Percentiles rank a stretch among this genome's conserved stretches.
Conservation (phyloP, 2,113 vertebrate genomes). For the Engraulis encrasicolus region DNA sequence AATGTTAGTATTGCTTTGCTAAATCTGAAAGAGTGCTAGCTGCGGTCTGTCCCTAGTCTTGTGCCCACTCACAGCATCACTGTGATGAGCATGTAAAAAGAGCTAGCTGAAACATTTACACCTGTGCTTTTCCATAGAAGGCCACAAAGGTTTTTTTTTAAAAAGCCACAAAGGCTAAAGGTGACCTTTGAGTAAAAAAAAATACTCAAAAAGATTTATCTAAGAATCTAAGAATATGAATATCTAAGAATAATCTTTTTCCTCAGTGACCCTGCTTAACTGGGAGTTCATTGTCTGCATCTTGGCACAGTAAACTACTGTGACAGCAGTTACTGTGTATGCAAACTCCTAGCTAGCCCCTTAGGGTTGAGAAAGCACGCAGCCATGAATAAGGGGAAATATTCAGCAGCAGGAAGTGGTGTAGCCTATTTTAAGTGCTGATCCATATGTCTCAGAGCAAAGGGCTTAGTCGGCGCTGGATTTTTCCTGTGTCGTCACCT, state of each 20-base stretch:
- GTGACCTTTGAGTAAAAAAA: no score
- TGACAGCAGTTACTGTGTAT: background rate
- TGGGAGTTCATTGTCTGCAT: background rate
- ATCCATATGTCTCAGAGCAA: background rate
- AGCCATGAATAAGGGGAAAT: background rate
- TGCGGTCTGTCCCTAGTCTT: background rate
- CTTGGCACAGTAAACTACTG: background rate
- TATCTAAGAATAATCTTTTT: no score
- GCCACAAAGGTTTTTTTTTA: no score
- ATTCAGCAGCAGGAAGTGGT: background rate
- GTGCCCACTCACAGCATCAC: background rate
- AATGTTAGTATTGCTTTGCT: no score
- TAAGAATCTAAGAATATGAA: no score
- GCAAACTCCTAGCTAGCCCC: background rate
- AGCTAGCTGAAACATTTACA: background rate
- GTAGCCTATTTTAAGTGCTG: background rate
- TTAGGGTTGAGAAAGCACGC: background rate
- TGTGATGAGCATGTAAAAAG: background rate
- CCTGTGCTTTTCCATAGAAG: background rate
- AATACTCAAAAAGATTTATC: no score
- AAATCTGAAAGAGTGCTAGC: no score
- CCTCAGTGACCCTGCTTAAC: background rate
- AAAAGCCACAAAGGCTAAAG: no score
- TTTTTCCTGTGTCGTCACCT: constrained; percentile 3
- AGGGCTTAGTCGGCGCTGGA: background rate